Base-by-base conservation (phyloP, 2,113 vertebrate genomes). In the Centrocercus urophasianus region DNA sequence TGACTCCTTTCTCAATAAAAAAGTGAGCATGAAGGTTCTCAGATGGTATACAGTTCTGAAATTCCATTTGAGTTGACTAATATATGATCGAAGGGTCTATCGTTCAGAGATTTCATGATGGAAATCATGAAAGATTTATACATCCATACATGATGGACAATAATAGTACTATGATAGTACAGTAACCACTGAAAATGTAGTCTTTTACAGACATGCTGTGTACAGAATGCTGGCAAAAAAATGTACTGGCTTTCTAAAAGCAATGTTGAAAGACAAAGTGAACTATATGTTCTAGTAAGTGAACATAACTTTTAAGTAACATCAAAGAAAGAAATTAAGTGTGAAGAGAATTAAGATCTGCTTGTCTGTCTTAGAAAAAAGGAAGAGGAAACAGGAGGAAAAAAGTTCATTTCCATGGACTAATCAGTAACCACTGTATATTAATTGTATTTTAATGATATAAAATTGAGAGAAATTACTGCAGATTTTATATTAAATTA, bases 251-350 rank as follows among this genome's bases (percentile, higher is more conserved):
- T 38, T 65, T 78, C 88, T 78, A 93, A 93, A 86, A 93, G 91
- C 52, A 92, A 86, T 67, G 48, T 60, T 88, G 65, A 89, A 93
- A 85, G 48, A 89, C 54, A 89, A 67, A 75, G 50, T 83, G 66
- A 97, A 93, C 93, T 88, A 50, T 56, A 71, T 86, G 54, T 91
- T 96, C 54, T 88, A 95, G 85, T 94, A 97, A 90, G 22, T 92
- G 14, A 8, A 6, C 15, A 88, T 95, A 91, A 87, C 16, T 90
- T 78, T 87, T 19, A 30, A 77, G 36, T 43, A 91, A 13, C 3
- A 20, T 7, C 16, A 82, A 80, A 56, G 71, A 93, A 43, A 92
- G 64, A 47, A 28, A 71, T 42, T 48, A 24, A 40, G 70, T 57
- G 19, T 52, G 36, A 66, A 13, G 17, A 79, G 27, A 95, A 45